A percentile compares a stretch with the other conserved stretches of the same genome.
phyloP scores from a whole-genome alignment of 2,888 invertebrate species.

The Leucophenga montana region DNA sequence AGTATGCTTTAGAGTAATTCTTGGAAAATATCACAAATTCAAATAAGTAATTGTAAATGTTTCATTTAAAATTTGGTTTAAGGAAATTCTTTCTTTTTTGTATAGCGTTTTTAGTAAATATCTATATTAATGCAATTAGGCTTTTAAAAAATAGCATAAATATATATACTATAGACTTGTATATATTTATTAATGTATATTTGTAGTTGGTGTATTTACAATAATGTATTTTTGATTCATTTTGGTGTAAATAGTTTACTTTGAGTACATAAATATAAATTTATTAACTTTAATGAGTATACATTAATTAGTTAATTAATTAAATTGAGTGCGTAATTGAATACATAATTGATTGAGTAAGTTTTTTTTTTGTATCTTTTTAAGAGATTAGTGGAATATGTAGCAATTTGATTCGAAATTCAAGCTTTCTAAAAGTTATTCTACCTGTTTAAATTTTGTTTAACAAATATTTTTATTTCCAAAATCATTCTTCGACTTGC shows the following conservation, averaged over 20 bases:
- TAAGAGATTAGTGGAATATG: slow-evolving; percentile 24
- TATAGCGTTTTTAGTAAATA: slow-evolving; percentile 22
- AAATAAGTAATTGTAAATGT: slow-evolving; percentile 55
- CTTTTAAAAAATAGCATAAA: slow-evolving; percentile 21
- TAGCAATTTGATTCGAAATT: slow-evolving; percentile 11
- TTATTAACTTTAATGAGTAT: slow-evolving; percentile 11
- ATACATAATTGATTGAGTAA: slow-evolving; percentile 35
- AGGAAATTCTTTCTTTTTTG: slow-evolving; percentile 15
- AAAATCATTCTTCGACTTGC: slow-evolving; percentile 44
- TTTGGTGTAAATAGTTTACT: slow-evolving; percentile 58
- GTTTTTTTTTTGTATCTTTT: slow-evolving; percentile 15
- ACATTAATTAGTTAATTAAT: slow-evolving; percentile 43
- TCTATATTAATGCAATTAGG: slow-evolving; percentile 11
- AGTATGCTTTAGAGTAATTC: slow-evolving; percentile 48
- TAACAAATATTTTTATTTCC: background rate
- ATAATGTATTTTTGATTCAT: slow-evolving; percentile 9
- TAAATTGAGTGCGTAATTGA: slow-evolving; percentile 45
- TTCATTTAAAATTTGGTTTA: slow-evolving; percentile 16
- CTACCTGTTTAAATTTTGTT: background rate
- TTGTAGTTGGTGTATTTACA: slow-evolving; percentile 30
- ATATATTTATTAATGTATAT: slow-evolving; percentile 24
- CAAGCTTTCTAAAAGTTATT: slow-evolving; percentile 1
- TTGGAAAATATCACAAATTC: slow-evolving; percentile 65
- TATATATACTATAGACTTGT: no score
- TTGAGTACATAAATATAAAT: background rate